Percentiles rank a stretch among this genome's conserved stretches.
Evolutionary conservation across 2,888 invertebrate genomes (phyloP).

Genomic region (Desoria tigrina): DNA sequence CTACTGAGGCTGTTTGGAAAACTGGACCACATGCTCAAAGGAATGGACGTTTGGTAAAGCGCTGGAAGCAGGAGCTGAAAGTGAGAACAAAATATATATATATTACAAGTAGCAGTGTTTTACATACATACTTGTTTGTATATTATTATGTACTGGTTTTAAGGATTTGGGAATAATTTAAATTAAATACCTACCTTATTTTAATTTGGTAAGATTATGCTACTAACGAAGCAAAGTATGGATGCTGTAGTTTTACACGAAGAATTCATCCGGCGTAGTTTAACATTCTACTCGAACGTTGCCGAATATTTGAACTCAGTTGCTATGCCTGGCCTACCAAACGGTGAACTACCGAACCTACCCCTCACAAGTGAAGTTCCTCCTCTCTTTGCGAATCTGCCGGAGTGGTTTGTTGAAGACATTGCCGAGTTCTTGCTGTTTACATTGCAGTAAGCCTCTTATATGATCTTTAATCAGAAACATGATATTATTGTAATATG

Average conservation of each 20-base stretch:
- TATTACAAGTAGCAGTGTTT: no score
- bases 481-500: conserved; percentile 9
- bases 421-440: conserved; percentile 94
- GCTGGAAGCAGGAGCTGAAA: conserved; percentile 86
- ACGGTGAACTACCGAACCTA: conserved; percentile 55
- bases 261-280: conserved; percentile 75
- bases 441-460: conserved; percentile 77
- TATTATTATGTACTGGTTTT: neutral
- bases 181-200: neutral
- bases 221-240: conserved; percentile 84
- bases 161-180: neutral
- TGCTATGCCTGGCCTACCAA: conserved; percentile 55
- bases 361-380: conserved; percentile 65
- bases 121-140: neutral
- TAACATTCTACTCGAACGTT: conserved; percentile 84
- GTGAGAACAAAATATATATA: no score
- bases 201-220: conserved; percentile 57
- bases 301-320: conserved; percentile 69
- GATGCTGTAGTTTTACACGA: conserved; percentile 87
- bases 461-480: neutral
- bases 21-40: conserved; percentile 72
- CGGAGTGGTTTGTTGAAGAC: conserved; percentile 97
- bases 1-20: conserved; percentile 80
- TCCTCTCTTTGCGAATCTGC: conserved; percentile 81
- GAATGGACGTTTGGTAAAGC: conserved; percentile 78